A percentile compares a stretch with the other conserved stretches of the same genome.
Evolutionary conservation across 2,113 vertebrate species (phyloP).

Genomic region (Zootoca vivipara): DNA sequence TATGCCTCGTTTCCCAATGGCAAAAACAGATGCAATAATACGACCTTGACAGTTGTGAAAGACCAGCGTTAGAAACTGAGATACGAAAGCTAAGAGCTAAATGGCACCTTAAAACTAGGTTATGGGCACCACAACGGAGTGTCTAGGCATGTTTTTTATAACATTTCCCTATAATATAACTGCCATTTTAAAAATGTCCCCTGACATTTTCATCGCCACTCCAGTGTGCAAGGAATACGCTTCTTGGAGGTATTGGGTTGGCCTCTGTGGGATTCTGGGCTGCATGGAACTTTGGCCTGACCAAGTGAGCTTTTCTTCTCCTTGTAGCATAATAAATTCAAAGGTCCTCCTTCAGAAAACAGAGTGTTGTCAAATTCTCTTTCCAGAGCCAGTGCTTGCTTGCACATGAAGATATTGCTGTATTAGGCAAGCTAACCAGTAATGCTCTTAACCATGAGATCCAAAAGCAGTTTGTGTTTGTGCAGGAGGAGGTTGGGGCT

Average conservation of each 20-base stretch:
- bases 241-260: too few relatives aligned
- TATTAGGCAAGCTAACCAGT: conserved; percentile 43
- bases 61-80: too few relatives aligned
- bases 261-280: neutral
- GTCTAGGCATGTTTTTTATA: too few relatives aligned
- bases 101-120: too few relatives aligned
- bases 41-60: too few relatives aligned
- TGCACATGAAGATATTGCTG: conserved; percentile 58
- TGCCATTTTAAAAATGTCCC: neutral
- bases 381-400: conserved; percentile 56
- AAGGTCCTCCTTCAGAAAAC: conserved; percentile 60
- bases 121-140: too few relatives aligned
- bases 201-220: conserved; percentile 47
- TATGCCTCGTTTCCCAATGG: too few relatives aligned
- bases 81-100: too few relatives aligned
- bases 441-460: conserved; percentile 52
- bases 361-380: conserved; percentile 56
- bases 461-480: conserved; percentile 24
- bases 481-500: neutral
- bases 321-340: conserved; percentile 5
- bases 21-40: too few relatives aligned
- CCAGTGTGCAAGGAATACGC: conserved; percentile 22
- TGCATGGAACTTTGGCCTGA: neutral
- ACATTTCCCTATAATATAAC: neutral
- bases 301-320: neutral